Base-by-base conservation (phyloP, 2,888 invertebrate species). In the Dinocampus coccinellae region DNA sequence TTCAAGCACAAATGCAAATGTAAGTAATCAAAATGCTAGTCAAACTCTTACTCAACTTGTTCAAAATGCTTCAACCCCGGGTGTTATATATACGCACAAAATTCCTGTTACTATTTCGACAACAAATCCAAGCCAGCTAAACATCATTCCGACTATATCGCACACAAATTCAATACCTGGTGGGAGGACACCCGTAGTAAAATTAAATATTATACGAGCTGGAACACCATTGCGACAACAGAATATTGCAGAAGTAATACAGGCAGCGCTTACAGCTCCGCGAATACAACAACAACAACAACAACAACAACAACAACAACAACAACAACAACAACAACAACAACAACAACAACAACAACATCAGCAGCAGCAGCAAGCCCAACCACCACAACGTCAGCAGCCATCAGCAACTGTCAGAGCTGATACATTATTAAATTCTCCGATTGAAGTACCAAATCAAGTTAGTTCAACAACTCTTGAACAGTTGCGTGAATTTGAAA, bases 401-500 rank as follows among this genome's bases (percentile, higher is more conserved):
- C 91, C 77, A 89, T 90, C 42, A 88, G 72, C 77, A 0, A 77
- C 75, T 62, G 76, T 82, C 0, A 76, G 82, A 11, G 55, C 75
- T 16, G 79, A 80, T n/a, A 82, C 55, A 57, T 53, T 84, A 29
- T 81, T 85, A 0, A 81, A 81, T 53, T 78, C 85, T 0, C 76
- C 84, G 0, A 86, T 86, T 52, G 86, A 86, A 29, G 84, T 83
- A 3, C 79, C 83, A 7, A 85, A 83, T 70, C 84, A 84, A 68
- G 91, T 94, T 81, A 93, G 93, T 83, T 92, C 93, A 0, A 93
- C 93, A 0, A 94, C 94, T 0, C 87, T 94, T 63, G 94, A 95
- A 85, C 94, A 94, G 80, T 85, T 95, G 9, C 88, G 94, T 68
- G 95, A 95, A 83, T 95, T 95, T 79, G 94, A 95, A 83, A 92